Conservation (phyloP, 2,113 vertebrate genomes). For the Centropus bengalensis region DNA sequence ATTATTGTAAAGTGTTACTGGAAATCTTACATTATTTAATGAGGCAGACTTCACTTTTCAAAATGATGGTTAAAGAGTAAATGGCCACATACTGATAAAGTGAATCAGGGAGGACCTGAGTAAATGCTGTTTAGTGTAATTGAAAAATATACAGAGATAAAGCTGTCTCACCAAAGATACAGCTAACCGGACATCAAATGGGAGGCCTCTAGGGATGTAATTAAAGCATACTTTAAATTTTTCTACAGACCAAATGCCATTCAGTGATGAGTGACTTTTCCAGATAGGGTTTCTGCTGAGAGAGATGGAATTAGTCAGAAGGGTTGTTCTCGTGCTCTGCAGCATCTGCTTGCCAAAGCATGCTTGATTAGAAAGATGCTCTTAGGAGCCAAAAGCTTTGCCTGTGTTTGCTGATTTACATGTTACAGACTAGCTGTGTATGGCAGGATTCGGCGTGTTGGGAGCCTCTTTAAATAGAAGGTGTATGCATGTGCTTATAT, state of each 20-base stretch:
- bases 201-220: conserved; percentile 60
- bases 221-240: conserved; percentile 68
- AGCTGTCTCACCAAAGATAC: conserved; percentile 60
- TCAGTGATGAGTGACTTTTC: conserved; percentile 59
- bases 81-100: background rate
- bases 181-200: conserved; percentile 48
- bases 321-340: conserved; percentile 53
- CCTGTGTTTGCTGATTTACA: background rate
- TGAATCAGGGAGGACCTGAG: conserved; percentile 45
- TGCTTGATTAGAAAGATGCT: background rate
- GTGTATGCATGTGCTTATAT: background rate
- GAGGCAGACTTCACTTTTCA: conserved; percentile 60
- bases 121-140: conserved; percentile 39
- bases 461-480: background rate
- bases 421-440: background rate
- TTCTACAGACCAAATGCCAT: conserved; percentile 47
- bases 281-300: conserved; percentile 43
- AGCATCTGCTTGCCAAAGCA: conserved; percentile 46
- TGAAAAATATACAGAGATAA: conserved; percentile 69
- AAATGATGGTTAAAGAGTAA: background rate
- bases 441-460: background rate
- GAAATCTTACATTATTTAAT: conserved; percentile 62
- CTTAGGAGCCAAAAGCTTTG: conserved; percentile 40
- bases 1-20: conserved; percentile 33
- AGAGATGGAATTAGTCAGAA: conserved; percentile 57